Conservation (phyloP, 2,888 invertebrate genomes). For the Lamellibrachia columna region DNA sequence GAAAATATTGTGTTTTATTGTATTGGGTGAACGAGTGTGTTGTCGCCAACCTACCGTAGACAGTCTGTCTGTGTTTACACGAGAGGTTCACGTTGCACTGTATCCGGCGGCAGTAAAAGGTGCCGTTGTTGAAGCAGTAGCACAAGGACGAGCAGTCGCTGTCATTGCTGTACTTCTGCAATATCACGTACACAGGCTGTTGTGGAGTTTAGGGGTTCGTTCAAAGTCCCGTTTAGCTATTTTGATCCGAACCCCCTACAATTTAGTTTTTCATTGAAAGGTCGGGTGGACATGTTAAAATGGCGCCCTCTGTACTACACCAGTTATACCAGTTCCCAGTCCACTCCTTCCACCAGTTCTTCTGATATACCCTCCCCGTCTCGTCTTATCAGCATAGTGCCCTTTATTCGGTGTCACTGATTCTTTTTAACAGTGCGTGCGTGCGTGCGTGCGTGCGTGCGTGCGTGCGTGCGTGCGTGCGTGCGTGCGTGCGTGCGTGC, state of each 20-base stretch:
- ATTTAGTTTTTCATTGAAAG: background rate
- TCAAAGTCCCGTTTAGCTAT: background rate
- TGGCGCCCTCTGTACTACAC: background rate
- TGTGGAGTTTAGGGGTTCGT: background rate
- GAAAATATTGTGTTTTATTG: background rate
- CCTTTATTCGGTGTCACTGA: background rate
- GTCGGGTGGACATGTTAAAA: background rate
- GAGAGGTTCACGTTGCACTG: background rate
- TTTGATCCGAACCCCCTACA: background rate
- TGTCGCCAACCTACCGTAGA: background rate
- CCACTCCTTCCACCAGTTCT: background rate
- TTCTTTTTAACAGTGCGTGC: background rate
- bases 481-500: background rate
- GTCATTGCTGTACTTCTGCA: slow-evolving; percentile 37
- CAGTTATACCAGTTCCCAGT: background rate
- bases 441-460: background rate
- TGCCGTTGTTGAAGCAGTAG: slow-evolving; percentile 35
- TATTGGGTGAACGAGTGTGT: background rate
- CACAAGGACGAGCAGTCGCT: slow-evolving; percentile 38
- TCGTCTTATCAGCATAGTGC: background rate
- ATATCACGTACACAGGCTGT: background rate
- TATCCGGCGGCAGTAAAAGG: slow-evolving; percentile 27
- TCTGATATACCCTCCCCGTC: background rate
- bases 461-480: background rate
- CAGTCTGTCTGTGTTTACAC: background rate